These are phyloP conservation scores for Lepidurus arcticus DNA, from an alignment of 1,140 invertebrate species.

Conservation along the genomic window DNA sequence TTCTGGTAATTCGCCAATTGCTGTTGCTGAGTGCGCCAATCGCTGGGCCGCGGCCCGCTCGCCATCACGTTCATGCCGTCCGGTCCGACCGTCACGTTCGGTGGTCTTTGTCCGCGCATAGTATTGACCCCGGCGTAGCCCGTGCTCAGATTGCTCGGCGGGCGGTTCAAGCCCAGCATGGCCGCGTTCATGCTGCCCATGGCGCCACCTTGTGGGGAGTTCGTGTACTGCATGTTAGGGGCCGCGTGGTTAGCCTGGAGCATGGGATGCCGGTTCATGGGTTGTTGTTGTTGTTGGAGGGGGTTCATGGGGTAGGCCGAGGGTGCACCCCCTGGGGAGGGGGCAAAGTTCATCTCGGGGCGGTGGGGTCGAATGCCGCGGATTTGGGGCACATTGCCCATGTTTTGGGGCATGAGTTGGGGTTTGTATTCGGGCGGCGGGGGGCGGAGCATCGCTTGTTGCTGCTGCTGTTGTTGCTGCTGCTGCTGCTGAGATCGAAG, in stretches of 20 bases:
- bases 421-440: slow-evolving; percentile 68
- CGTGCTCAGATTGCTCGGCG: neutral
- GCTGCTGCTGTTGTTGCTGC: slow-evolving; percentile 35
- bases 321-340: neutral
- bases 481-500: slow-evolving; percentile 37
- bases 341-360: slow-evolving; percentile 19
- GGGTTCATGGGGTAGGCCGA: neutral
- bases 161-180: slow-evolving; percentile 28
- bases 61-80: slow-evolving; percentile 30
- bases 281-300: neutral
- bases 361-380: neutral
- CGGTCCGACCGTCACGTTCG: slow-evolving; percentile 31
- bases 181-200: slow-evolving; percentile 24
- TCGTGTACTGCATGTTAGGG: neutral
- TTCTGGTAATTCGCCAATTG: slow-evolving; percentile 32
- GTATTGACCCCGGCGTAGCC: slow-evolving; percentile 27
- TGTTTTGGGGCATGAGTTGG: neutral
- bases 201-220: neutral
- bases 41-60: neutral
- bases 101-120: slow-evolving; percentile 29
- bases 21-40: slow-evolving; percentile 30
- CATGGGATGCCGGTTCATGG: neutral
- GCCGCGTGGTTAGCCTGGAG: neutral
- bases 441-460: slow-evolving; percentile 48
- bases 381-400: neutral